Evolutionary conservation across 2,113 vertebrate genomes (phyloP), one percentile per base, ranked within the genome.

Genomic region (Brachyistius frenatus): DNA sequence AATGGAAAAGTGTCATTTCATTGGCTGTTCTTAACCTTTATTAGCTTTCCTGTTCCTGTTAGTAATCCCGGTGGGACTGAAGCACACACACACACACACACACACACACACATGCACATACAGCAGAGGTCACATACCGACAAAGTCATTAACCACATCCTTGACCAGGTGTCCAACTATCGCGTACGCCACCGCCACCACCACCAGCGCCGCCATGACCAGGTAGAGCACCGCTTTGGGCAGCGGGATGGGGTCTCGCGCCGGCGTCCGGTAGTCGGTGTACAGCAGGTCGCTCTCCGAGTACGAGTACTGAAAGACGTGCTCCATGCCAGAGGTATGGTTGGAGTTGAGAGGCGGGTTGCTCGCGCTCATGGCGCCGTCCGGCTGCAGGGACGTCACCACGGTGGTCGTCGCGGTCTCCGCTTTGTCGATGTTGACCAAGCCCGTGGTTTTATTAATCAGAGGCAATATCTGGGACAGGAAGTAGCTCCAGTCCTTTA

Each of bases 141-240:
- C 93, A 66, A 96, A 95, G 77, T 97, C 96, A 2, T 97, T 95
- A 15, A 96, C 85, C 74, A 97, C 95, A 85, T 97, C 96, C 92
- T 97, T 97, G 84, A 97, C 94, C 83, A 97, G 95, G 80, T 97
- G 96, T 3, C 96, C 96, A 0, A 97, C 96, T 36, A 97, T 97
- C 58, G 95, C 96, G 0, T 97, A 97, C 0, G 94, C 96, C 92
- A 97, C 96, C 2, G 94, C 96, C 68, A 97, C 96, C 87, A 97
- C 95, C 88, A 97, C 96, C 76, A 97, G 91, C 2, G 96, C 96
- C 5, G 96, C 96, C 96, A 97, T 96, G 39, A 97, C 92, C 76
- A 97, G 94, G 91, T 97, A 97, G n/a, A 97, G 95, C 16, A 97
- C 95, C 9, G 96, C 96, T 69, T 96, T 96, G 80, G 96, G 96